Base-by-base conservation (phyloP, 2,888 invertebrate genomes). In the Nysson spinosus region DNA sequence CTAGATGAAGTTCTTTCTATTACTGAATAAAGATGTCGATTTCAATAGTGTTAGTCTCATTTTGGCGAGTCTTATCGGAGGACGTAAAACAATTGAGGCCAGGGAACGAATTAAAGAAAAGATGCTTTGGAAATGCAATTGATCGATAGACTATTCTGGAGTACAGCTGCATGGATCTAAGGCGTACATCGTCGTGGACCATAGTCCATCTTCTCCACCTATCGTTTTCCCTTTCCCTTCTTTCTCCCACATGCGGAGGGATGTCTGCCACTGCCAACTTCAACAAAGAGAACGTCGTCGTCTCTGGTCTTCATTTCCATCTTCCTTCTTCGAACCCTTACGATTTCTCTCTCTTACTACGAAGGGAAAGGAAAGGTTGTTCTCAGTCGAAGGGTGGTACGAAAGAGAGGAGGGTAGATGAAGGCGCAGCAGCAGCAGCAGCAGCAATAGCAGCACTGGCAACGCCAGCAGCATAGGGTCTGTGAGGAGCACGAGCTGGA, bases 231-330 rank as follows among this genome's bases (percentile, higher is more conserved):
- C 20, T 20, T 12, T 19, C 11, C 46, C 19, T 32, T 46, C 46
- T 30, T 40, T 46, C 17, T 26, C 50, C 39, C 47, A 24, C 44
- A 61, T 39, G 47, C 55, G 4, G 55, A 55, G 32, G 37, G 46
- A 20, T 47, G 58, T 67, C 58, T 52, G 60, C 58, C 58, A 52
- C 62, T 67, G 67, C 64, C 67, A 67, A 54, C 52, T 58, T 37
- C 43, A 24, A 67, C 67, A 58, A 67, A 58, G 67, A 52, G 44
- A 34, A 34, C 39, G 43, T n/a, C n/a, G n/a, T n/a, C n/a, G n/a
- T 46, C 54, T 32, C 39, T 28, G n/a, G 30, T 51, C 54, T 44
- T 44, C 12, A 20, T 58, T 35, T 14, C 12, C 28, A 11, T 50
- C n/a, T n/a, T n/a, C 52, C 19, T 17, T 20, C 24, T 19, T 22